phyloP scores from a whole-genome alignment of 2,888 invertebrate genomes.

The Gastracanthus pulcherrimus region DNA sequence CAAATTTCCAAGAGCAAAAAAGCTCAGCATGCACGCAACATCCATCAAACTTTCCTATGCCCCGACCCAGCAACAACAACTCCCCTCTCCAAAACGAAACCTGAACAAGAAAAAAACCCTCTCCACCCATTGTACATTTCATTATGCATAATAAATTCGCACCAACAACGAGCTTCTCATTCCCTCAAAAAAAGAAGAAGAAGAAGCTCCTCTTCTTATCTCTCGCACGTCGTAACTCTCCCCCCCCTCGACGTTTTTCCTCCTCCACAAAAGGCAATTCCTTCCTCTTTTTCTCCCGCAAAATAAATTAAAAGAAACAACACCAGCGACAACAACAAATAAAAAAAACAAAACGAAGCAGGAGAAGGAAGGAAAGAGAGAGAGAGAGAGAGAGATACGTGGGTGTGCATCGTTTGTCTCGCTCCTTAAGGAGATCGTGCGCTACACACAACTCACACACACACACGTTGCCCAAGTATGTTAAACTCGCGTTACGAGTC shows the following conservation, averaged over 20 bases:
- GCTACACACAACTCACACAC: background rate
- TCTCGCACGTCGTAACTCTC: slow-evolving; percentile 46
- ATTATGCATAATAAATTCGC: slow-evolving; percentile 26
- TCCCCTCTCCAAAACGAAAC: too few species aligned
- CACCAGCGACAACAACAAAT: background rate
- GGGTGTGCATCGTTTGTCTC: slow-evolving; percentile 52
- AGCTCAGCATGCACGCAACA: too few species aligned
- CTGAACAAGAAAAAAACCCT: background rate
- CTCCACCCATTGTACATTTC: background rate
- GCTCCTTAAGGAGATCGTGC: slow-evolving; percentile 47
- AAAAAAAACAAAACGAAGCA: background rate
- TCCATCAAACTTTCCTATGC: too few species aligned
- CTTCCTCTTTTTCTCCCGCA: slow-evolving; percentile 22
- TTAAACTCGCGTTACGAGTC: slow-evolving; percentile 57
- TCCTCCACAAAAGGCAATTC: slow-evolving; percentile 38
- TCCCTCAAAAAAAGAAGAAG: background rate
- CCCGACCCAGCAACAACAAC: too few species aligned
- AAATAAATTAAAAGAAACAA: too few species aligned
- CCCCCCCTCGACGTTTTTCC: too few species aligned
- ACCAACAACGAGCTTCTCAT: slow-evolving; percentile 1
- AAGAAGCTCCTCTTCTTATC: too few species aligned
- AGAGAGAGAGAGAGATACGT: slow-evolving; percentile 22
- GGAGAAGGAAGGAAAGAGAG: background rate
- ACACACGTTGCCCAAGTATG: slow-evolving; percentile 28
- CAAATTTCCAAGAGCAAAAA: too few species aligned